These are phyloP conservation scores for Ormyrus labotus DNA, from an alignment of 2,888 invertebrate genomes.

Conservation along the genomic window DNA sequence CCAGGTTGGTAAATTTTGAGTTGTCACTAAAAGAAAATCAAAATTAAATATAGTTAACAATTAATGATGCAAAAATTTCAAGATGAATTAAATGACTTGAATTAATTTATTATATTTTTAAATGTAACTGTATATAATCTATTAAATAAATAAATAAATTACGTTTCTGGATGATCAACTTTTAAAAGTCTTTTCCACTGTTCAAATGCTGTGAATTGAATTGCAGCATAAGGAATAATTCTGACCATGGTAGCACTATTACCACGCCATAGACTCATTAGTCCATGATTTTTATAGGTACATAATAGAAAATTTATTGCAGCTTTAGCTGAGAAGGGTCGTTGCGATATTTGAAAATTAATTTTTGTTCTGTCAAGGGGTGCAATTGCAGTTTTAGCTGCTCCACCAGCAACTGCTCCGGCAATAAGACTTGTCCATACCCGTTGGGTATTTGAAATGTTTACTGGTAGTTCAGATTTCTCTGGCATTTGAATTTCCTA, in stretches of 20 bases:
- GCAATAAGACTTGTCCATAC: slow-evolving; percentile 90
- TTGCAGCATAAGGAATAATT: slow-evolving; percentile 97
- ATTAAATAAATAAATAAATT: slow-evolving; percentile 61
- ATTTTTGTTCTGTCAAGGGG: slow-evolving; percentile 99
- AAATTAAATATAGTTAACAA: slow-evolving; percentile 13
- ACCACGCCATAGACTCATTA: slow-evolving; percentile 94
- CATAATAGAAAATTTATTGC: slow-evolving; percentile 83
- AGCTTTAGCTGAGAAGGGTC: slow-evolving; percentile 84
- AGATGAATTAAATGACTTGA: too few species aligned
- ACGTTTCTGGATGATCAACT: slow-evolving; percentile 82
- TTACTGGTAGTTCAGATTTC: background rate
- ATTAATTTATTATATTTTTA: too few species aligned
- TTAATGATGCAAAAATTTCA: slow-evolving; percentile 5
- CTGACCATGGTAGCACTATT: slow-evolving; percentile 99
- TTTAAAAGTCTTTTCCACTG: slow-evolving; percentile 92
- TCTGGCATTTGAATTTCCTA: slow-evolving; percentile 20
- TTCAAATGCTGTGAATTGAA: slow-evolving; percentile 98
- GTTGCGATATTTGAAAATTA: slow-evolving; percentile 94
- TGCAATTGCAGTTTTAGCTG: slow-evolving; percentile 97
- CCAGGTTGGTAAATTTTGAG: slow-evolving; percentile 55
- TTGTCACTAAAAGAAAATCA: background rate
- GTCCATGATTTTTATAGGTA: slow-evolving; percentile 87
- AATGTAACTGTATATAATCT: too few species aligned
- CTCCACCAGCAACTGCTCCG: slow-evolving; percentile 95
- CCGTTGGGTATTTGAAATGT: slow-evolving; percentile 77